Conservation (phyloP, 2,113 vertebrate genomes). For the Phocoena sinus region DNA sequence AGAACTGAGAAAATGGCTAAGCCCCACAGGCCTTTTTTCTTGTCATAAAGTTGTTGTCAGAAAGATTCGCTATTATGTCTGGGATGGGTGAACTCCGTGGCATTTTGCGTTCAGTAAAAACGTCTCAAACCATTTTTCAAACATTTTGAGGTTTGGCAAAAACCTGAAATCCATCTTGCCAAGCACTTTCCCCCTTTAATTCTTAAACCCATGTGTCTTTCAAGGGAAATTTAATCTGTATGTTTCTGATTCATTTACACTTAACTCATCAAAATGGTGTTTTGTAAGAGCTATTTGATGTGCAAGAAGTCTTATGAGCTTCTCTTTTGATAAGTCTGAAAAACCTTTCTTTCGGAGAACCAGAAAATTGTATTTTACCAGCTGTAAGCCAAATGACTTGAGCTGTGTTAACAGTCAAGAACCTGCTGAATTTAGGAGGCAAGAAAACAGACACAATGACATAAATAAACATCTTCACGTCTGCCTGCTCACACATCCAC, state of each 20-base stretch:
- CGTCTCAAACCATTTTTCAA: conserved; percentile 70
- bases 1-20: conserved; percentile 38
- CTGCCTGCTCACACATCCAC: background rate
- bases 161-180: conserved; percentile 70
- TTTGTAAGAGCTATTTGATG: conserved; percentile 72
- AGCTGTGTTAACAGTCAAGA: conserved; percentile 37
- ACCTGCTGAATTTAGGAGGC: conserved; percentile 35
- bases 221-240: conserved; percentile 76
- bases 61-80: conserved; percentile 67
- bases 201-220: conserved; percentile 74
- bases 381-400: conserved; percentile 62
- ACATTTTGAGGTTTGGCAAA: conserved; percentile 74
- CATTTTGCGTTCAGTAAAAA: conserved; percentile 66
- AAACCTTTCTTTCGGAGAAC: conserved; percentile 55
- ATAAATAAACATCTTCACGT: background rate
- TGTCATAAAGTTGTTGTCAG: conserved; percentile 63
- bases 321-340: conserved; percentile 63
- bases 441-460: background rate
- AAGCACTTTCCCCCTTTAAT: conserved; percentile 66
- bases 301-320: conserved; percentile 56
- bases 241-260: conserved; percentile 78
- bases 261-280: conserved; percentile 77
- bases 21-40: conserved; percentile 42
- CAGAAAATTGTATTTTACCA: conserved; percentile 67
- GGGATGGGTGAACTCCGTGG: conserved; percentile 50